Conservation (phyloP, 2,888 invertebrate genomes). For the Yponomeuta evonymella region DNA sequence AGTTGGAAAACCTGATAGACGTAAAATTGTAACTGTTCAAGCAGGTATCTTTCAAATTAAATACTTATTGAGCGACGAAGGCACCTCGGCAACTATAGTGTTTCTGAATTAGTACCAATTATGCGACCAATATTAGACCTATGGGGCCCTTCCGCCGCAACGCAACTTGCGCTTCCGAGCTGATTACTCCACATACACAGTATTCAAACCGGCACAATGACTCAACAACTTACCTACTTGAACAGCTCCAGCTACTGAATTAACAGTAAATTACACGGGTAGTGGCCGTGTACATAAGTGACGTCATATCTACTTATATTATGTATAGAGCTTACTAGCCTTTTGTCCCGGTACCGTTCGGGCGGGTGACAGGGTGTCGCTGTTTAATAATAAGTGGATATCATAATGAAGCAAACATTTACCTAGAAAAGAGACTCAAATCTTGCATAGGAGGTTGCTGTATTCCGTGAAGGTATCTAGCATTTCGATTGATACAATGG, state of each 20-base stretch:
- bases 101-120: too few relatives aligned
- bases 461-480: background rate
- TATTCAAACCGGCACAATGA: background rate
- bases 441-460: background rate
- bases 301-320: conserved; percentile 66
- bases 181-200: background rate
- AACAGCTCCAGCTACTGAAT: background rate
- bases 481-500: background rate
- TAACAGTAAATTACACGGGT: background rate
- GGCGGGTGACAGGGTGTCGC: conserved; percentile 75
- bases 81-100: too few relatives aligned
- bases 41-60: background rate
- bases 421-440: background rate
- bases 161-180: too few relatives aligned
- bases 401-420: conserved; percentile 47
- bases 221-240: background rate
- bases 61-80: background rate
- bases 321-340: conserved; percentile 69
- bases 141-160: too few relatives aligned
- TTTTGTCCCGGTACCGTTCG: conserved; percentile 68
- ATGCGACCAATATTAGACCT: too few relatives aligned
- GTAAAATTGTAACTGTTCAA: conserved; percentile 3
- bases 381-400: conserved; percentile 67
- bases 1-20: background rate
- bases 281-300: conserved; percentile 42